Conservation (phyloP, 2,113 vertebrate genomes). For the Gymnarchus niloticus region DNA sequence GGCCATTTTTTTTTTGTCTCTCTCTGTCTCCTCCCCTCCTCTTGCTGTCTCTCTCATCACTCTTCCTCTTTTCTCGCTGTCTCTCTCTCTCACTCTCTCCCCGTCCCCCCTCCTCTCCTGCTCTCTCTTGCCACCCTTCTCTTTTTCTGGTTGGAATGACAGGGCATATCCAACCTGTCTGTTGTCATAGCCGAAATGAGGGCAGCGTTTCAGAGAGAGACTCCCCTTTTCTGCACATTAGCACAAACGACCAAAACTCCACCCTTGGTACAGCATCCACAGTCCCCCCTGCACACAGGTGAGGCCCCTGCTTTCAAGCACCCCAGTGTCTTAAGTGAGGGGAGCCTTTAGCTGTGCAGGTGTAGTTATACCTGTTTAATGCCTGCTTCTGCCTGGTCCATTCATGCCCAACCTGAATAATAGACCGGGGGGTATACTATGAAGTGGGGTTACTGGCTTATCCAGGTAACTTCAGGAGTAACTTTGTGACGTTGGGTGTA, state of each 20-base stretch:
- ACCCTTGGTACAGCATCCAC: background rate
- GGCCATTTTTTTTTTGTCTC: conserved; percentile 36
- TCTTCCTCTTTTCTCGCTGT: background rate
- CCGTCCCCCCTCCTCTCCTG: background rate
- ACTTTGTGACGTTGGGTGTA: too few species aligned
- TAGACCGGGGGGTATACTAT: too few species aligned
- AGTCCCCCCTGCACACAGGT: conserved; percentile 12
- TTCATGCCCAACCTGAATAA: too few species aligned
- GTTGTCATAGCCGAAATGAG: conserved; percentile 61
- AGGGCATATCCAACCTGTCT: conserved; percentile 57
- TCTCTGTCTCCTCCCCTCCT: background rate
- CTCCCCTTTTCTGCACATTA: conserved; percentile 53
- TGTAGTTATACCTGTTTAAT: too few species aligned
- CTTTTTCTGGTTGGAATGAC: background rate
- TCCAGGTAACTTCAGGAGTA: too few species aligned
- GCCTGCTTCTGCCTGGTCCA: too few species aligned
- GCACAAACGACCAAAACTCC: conserved; percentile 4
- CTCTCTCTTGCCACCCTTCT: background rate
- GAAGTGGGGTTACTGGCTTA: too few species aligned
- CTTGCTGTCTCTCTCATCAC: background rate
- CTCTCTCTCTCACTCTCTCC: background rate
- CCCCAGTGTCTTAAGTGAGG: background rate
- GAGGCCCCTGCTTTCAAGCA: background rate
- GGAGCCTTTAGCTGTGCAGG: background rate
- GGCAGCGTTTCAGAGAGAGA: conserved; percentile 53